Conservation (phyloP, 1,140 invertebrate genomes). For the Listronotus bonariensis region DNA sequence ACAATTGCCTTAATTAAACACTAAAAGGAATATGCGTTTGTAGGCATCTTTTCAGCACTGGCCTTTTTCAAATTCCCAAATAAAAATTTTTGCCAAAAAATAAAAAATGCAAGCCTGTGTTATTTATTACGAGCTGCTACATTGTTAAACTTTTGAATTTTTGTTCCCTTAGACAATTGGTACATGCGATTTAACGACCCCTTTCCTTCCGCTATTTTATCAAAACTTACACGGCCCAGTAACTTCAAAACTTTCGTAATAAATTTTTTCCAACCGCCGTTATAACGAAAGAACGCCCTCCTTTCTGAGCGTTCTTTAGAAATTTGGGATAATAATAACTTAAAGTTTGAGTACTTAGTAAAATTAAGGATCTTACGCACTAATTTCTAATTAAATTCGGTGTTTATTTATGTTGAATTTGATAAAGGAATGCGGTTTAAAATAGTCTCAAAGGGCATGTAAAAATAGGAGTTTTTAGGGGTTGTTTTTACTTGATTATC, state of each 20-base stretch:
- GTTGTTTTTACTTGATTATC: too few species aligned
- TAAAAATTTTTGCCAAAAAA: too few species aligned
- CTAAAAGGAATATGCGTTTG: too few species aligned
- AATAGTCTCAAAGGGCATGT: too few species aligned
- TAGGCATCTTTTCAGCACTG: too few species aligned
- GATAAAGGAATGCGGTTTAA: too few species aligned
- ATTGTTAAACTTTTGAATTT: constrained; percentile 8
- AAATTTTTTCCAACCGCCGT: constrained; percentile 28
- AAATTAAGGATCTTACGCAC: constrained; percentile 24
- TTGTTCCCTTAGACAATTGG: constrained; percentile 22
- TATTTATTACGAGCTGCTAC: too few species aligned
- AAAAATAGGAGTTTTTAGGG: too few species aligned
- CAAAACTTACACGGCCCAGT: constrained; percentile 32
- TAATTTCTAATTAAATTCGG: constrained; percentile 24
- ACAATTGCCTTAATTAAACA: too few species aligned
- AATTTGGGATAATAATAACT: constrained; percentile 29
- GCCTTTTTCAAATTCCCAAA: too few species aligned
- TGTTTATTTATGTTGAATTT: too few species aligned
- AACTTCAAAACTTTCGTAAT: constrained; percentile 34
- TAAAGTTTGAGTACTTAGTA: constrained; percentile 26
- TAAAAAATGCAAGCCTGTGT: too few species aligned
- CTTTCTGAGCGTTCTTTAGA: constrained; percentile 22
- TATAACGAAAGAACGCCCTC: constrained; percentile 21
- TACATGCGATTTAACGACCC: constrained; percentile 32
- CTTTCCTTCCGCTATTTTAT: constrained; percentile 34